Base-by-base conservation (phyloP, 2,797 vertebrate species). In the Melanogrammus aeglefinus region DNA sequence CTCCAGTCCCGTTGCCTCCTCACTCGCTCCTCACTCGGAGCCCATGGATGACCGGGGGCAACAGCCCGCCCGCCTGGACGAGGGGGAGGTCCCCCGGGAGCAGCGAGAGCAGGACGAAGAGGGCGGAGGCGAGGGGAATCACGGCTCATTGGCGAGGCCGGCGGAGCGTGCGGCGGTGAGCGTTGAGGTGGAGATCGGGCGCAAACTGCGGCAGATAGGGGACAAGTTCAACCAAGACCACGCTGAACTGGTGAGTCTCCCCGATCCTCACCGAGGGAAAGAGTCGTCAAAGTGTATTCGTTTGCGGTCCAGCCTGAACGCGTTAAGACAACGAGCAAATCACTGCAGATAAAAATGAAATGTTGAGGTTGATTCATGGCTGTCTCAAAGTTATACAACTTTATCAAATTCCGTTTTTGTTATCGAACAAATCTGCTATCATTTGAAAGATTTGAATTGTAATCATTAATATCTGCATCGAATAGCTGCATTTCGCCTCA, bases 171-270 rank as follows among this genome's bases (percentile, higher is more conserved):
- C 80, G 1, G 90, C 78, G 74, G 39, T 84, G 85, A 94, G 92
- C 76, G 87, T 88, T 2, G 94, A 95, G 87, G 88, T 87, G 66
- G 92, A 93, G 83, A 94, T 95, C 10, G 95, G 95, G 41, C 94
- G 91, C 36, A 95, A 94, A 87, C 92, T 95, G 70, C 94, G 94
- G 71, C 90, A 94, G 88, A 95, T 95, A 21, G 95, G 94, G 80
- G 95, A 95, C 90, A 92, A 92, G 88, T 95, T 95, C 89, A 91
- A 95, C 73, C 90, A 91, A 80, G 93, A 95, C 71, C 94, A 95
- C 73, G 77, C 94, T 82, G 93, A 95, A 81, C 80, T 91, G 95
- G 95, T 95, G 89, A 93, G 94, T 35, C 35, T 80, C 44, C 1
- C 33, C 47, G 72, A 39, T 41, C 21, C 21, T 24, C 57, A 14